Percentiles rank a stretch among this genome's conserved stretches.
Conservation (phyloP, 92 coral and sea anemone species). For the Bergia puertoricense region DNA sequence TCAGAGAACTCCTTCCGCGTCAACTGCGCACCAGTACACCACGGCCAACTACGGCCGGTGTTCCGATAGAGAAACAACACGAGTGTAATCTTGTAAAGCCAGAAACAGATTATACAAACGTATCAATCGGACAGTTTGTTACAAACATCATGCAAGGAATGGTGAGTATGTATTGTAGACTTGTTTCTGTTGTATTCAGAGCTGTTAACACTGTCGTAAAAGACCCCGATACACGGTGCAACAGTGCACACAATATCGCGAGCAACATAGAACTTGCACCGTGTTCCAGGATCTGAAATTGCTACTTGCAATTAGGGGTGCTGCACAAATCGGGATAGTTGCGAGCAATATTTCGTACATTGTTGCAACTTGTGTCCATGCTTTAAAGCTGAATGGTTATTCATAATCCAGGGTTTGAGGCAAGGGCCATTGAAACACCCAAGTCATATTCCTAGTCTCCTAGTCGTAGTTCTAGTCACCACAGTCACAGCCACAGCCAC, state of each 20-base stretch:
- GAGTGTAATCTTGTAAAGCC: slow-evolving; percentile 57
- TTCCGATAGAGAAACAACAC: background rate
- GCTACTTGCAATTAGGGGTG: too few relatives aligned
- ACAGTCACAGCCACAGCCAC: background rate
- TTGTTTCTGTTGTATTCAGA: background rate
- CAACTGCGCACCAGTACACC: background rate
- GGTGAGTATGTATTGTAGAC: slow-evolving; percentile 49
- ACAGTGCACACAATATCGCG: too few relatives aligned
- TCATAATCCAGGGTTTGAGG: background rate
- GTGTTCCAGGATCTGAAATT: too few relatives aligned
- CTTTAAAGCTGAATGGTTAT: too few relatives aligned
- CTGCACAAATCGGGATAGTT: too few relatives aligned
- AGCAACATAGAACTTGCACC: too few relatives aligned
- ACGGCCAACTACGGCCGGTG: slow-evolving; percentile 2
- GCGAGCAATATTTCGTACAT: too few relatives aligned
- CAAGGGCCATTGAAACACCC: too few relatives aligned
- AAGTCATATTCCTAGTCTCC: background rate
- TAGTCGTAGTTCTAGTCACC: background rate
- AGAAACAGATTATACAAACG: slow-evolving; percentile 36
- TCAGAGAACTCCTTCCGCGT: background rate
- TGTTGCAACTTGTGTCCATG: background rate
- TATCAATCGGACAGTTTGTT: slow-evolving; percentile 46
- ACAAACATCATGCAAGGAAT: slow-evolving; percentile 78
- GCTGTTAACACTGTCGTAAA: background rate
- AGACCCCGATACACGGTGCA: too few relatives aligned